Evolutionary conservation across 2,113 vertebrate genomes (phyloP).

Genomic region (Indicator maculatus): DNA sequence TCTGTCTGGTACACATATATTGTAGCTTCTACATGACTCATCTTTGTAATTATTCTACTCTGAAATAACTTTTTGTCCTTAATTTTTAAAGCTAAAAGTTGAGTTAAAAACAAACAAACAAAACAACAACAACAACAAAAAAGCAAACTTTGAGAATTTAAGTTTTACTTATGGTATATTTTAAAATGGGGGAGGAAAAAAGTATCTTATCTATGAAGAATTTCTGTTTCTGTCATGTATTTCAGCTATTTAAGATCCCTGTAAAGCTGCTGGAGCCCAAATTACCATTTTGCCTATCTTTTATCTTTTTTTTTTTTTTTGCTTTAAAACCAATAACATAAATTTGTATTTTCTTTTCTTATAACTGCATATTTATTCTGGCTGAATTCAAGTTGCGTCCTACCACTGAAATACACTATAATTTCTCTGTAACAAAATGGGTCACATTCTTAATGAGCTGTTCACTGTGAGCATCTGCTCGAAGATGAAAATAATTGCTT

Average conservation of each 20-base stretch:
- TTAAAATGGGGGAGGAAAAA: not conserved
- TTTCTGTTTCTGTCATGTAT: not conserved
- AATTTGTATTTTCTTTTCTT: conserved; percentile 71
- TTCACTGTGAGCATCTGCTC: conserved; percentile 64
- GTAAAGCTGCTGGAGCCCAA: not conserved
- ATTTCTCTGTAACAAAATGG: conserved; percentile 74
- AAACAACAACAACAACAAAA: too few relatives aligned
- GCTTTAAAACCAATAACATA: conserved; percentile 63
- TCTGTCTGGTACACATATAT: not conserved
- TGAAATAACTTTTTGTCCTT: not conserved
- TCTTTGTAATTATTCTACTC: not conserved
- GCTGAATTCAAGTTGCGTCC: conserved; percentile 70
- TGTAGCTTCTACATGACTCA: not conserved
- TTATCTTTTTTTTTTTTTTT: conserved; percentile 4
- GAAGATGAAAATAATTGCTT: conserved; percentile 78
- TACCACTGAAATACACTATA: conserved; percentile 58
- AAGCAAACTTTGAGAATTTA: not conserved
- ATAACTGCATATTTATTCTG: conserved; percentile 60
- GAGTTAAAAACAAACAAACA: not conserved
- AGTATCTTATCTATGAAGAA: not conserved
- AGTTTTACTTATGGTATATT: not conserved
- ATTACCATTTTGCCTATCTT: conserved; percentile 34
- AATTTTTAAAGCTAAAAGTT: not conserved
- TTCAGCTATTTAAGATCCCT: not conserved
- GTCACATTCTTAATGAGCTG: conserved; percentile 72